phyloP scores from a whole-genome alignment of 2,888 invertebrate genomes.

The Archaeoteleia sp. region DNA sequence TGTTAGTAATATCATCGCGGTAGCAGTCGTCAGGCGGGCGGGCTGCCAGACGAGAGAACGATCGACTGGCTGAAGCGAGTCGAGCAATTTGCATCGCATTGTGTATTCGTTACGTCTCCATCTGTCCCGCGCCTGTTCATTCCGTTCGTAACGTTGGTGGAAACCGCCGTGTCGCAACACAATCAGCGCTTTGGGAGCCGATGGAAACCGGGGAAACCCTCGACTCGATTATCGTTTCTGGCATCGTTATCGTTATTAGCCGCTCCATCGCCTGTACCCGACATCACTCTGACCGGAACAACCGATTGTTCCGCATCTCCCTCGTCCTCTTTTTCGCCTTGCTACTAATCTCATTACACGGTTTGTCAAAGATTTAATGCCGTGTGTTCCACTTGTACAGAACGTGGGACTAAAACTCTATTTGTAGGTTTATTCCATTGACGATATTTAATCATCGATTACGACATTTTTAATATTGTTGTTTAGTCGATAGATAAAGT shows the following conservation, averaged over 20 bases:
- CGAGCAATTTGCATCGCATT: conserved; percentile 74
- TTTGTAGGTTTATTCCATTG: conserved; percentile 5
- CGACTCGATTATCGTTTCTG: conserved; percentile 67
- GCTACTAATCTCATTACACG: conserved; percentile 34
- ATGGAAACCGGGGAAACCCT: conserved; percentile 66
- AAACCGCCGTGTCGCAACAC: conserved; percentile 63
- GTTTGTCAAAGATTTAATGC: conserved; percentile 34
- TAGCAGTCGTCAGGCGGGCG: conserved; percentile 46
- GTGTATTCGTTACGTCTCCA: conserved; percentile 72
- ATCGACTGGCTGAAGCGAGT: conserved; percentile 52
- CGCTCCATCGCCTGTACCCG: conserved; percentile 61
- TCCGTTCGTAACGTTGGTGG: conserved; percentile 32
- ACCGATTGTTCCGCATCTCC: conserved; percentile 19
- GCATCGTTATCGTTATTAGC: conserved; percentile 69
- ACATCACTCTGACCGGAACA: conserved; percentile 10
- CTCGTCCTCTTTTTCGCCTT: conserved; percentile 15
- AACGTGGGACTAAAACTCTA: conserved; percentile 15
- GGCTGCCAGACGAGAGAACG: conserved; percentile 46
- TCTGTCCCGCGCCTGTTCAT: conserved; percentile 62
- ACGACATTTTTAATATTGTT: too few species aligned
- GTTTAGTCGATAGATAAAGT: too few species aligned
- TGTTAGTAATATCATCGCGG: conserved; percentile 73
- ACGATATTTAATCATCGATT: too few species aligned
- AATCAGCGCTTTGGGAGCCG: conserved; percentile 66
- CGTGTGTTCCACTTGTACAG: conserved; percentile 23